phyloP scores from a whole-genome alignment of 2,888 invertebrate genomes.

The Pinctada fucata region DNA sequence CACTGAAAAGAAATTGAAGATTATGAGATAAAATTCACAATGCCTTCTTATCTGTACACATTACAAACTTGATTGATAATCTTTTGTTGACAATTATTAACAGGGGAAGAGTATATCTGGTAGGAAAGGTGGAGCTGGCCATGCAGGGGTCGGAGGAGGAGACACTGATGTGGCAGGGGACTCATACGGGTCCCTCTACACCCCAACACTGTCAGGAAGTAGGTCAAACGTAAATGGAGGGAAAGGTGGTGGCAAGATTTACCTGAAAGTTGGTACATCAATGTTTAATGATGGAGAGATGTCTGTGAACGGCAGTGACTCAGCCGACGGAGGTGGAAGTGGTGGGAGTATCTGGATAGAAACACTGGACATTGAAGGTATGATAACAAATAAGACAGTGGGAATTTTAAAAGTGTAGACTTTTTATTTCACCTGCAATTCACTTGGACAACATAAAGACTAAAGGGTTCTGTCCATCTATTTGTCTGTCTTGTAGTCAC shows the following conservation, averaged over 20 bases:
- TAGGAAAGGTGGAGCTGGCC: constrained; percentile 57
- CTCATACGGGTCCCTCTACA: constrained; percentile 61
- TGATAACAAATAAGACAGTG: neutral
- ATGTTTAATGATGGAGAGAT: constrained; percentile 63
- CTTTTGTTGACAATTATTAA: neutral
- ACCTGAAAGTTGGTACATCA: constrained; percentile 51
- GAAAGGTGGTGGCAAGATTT: constrained; percentile 60
- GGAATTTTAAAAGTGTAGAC: no score
- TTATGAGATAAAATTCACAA: no score
- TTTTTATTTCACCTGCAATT: no score
- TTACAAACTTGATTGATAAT: neutral
- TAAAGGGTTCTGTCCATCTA: no score
- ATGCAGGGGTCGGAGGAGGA: constrained; percentile 61
- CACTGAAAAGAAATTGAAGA: no score
- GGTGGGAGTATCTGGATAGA: constrained; percentile 63
- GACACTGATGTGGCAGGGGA: constrained; percentile 38
- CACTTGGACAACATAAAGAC: no score
- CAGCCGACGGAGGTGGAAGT: constrained; percentile 62
- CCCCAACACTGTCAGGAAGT: constrained; percentile 57
- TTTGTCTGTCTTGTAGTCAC: no score
- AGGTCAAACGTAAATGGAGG: constrained; percentile 51
- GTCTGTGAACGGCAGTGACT: constrained; percentile 54
- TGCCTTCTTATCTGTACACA: no score
- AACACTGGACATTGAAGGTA: constrained; percentile 49
- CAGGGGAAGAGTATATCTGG: constrained; percentile 30